phyloP scores from a whole-genome alignment of 2,113 vertebrate species.

The Silurus meridionalis region DNA sequence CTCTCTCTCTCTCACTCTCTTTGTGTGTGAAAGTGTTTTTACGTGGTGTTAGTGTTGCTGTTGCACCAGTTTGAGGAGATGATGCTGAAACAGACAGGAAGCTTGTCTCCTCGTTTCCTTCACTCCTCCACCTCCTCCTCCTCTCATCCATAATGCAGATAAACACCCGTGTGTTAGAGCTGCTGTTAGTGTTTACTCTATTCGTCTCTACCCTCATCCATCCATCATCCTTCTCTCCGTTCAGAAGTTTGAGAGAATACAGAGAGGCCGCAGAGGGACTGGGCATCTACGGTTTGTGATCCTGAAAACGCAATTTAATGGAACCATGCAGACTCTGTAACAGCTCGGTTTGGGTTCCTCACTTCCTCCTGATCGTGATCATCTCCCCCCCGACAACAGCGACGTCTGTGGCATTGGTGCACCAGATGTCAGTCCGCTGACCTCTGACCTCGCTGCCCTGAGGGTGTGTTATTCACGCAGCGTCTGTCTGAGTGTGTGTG shows the following conservation, averaged over 20 bases:
- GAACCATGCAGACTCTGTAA: no score
- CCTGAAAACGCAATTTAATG: no score
- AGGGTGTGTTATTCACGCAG: conserved; percentile 21
- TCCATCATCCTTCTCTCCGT: no score
- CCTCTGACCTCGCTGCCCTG: conserved; percentile 39
- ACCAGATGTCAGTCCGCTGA: conserved; percentile 44
- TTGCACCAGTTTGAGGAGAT: conserved; percentile 23
- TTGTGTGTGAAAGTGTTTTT: neutral
- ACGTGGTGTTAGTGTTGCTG: neutral
- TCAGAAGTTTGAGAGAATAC: no score
- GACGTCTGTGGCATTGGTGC: conserved; percentile 37
- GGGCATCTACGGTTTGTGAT: no score
- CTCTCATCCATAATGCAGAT: neutral
- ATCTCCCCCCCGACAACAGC: neutral
- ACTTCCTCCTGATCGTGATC: neutral
- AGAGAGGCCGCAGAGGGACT: no score
- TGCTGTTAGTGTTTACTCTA: neutral
- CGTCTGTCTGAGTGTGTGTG: conserved; percentile 10
- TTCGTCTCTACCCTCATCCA: neutral
- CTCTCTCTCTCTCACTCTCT: neutral
- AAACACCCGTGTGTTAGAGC: neutral
- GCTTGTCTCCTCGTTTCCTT: neutral
- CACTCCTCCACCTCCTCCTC: neutral
- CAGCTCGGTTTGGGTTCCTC: neutral
- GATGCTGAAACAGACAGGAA: conserved; percentile 1